Evolutionary conservation across 2,797 vertebrate species (phyloP).

Genomic region (Smutsia temminckii): DNA sequence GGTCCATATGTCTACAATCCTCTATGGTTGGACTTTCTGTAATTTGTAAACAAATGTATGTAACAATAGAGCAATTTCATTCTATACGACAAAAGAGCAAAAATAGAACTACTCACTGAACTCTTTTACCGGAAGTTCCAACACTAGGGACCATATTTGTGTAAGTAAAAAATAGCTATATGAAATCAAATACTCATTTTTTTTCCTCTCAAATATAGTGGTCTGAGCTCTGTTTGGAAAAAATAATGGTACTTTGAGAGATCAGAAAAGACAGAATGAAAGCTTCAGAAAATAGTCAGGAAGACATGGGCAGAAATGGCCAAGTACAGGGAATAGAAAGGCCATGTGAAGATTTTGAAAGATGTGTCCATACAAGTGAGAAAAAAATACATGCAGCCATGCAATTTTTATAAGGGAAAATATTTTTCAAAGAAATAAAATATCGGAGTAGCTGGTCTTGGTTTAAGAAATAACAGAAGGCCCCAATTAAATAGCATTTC

Average conservation of each 20-base stretch:
- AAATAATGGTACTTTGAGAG: background rate
- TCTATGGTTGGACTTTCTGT: background rate
- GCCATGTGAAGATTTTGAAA: rapidly evolving
- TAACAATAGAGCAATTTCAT: background rate
- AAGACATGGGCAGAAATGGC: rapidly evolving
- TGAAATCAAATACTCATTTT: background rate
- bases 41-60: background rate
- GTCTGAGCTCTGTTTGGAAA: background rate
- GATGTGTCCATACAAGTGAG: background rate
- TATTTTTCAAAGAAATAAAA: background rate
- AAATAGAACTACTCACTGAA: background rate
- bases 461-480: background rate
- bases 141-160: background rate
- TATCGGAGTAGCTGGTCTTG: background rate
- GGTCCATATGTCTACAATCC: background rate
- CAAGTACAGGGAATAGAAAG: rapidly evolving
- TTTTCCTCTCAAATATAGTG: background rate
- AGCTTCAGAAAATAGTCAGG: background rate
- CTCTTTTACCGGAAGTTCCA: background rate
- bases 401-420: background rate
- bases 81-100: background rate
- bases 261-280: background rate
- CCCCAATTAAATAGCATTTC: conserved; percentile 45
- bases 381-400: background rate
- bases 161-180: background rate